phyloP scores from a whole-genome alignment of 64 coral and sea anemone species.

The Pachyseris speciosa region DNA sequence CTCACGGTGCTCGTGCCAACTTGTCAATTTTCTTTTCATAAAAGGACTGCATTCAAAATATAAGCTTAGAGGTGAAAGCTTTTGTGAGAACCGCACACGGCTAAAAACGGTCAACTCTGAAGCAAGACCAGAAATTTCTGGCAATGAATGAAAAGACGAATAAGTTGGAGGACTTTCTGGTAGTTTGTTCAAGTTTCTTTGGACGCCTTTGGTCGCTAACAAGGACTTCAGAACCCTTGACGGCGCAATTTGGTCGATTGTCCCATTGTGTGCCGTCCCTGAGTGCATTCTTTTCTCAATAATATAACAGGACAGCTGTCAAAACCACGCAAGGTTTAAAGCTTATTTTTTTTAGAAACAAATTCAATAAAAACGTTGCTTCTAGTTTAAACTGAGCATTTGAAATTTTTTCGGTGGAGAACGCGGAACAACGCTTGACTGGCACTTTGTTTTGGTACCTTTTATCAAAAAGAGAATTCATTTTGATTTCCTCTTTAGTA shows the following conservation, averaged over 20 bases:
- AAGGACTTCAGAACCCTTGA: not conserved
- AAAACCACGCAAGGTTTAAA: constrained; percentile 1
- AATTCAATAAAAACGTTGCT: not conserved
- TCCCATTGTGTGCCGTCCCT: not conserved
- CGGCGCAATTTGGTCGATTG: constrained; percentile 17
- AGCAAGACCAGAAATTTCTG: too few species aligned
- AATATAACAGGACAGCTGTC: not conserved
- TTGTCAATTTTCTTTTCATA: constrained; percentile 3
- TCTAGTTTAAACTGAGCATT: too few species aligned
- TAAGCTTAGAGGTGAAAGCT: not conserved
- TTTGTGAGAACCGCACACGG: too few species aligned
- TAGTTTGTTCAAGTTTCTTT: not conserved
- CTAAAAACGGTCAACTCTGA: too few species aligned
- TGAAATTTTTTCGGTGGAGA: too few species aligned
- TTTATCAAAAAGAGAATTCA: too few species aligned
- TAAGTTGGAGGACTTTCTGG: not conserved
- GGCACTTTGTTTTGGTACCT: too few species aligned
- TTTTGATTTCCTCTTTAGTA: too few species aligned
- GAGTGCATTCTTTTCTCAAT: constrained; percentile 6
- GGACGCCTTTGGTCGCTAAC: constrained; percentile 9
- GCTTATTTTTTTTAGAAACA: not conserved
- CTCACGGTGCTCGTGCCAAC: not conserved
- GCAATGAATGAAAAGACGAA: not conserved
- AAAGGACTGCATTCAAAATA: not conserved
- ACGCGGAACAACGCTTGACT: too few species aligned